These are phyloP conservation scores for Rhynchonycteris naso DNA, from an alignment of 2,797 vertebrate genomes.

Conservation along the genomic window DNA sequence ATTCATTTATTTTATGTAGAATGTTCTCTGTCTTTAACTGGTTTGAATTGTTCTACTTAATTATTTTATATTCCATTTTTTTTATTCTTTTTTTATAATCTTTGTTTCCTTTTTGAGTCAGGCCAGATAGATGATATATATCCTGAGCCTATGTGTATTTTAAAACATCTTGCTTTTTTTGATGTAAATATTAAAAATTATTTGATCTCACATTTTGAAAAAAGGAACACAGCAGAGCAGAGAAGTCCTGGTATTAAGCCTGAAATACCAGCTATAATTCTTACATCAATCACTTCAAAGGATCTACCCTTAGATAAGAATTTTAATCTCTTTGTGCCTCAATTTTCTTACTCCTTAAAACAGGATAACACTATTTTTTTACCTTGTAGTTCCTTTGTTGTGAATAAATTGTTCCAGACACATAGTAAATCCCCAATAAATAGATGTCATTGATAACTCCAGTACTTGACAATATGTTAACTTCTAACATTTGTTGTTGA, in stretches of 20 bases:
- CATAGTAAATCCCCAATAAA: neutral
- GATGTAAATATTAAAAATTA: neutral
- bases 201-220: neutral
- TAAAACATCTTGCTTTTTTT: slow-evolving; percentile 6
- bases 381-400: neutral
- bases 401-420: neutral
- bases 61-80: slow-evolving; percentile 11
- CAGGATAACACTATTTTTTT: neutral
- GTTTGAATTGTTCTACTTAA: neutral
- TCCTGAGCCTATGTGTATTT: neutral
- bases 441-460: neutral
- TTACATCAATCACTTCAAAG: neutral
- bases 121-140: neutral
- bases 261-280: neutral
- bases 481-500: neutral
- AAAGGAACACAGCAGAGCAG: neutral
- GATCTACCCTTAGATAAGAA: neutral
- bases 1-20: neutral
- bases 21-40: neutral
- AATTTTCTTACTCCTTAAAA: neutral
- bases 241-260: neutral
- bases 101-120: neutral
- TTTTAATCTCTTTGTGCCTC: neutral
- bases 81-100: neutral
- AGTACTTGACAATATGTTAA: neutral